These are phyloP conservation scores for Nemapogon koenigi DNA, from an alignment of 2,888 invertebrate genomes.

Conservation along the genomic window DNA sequence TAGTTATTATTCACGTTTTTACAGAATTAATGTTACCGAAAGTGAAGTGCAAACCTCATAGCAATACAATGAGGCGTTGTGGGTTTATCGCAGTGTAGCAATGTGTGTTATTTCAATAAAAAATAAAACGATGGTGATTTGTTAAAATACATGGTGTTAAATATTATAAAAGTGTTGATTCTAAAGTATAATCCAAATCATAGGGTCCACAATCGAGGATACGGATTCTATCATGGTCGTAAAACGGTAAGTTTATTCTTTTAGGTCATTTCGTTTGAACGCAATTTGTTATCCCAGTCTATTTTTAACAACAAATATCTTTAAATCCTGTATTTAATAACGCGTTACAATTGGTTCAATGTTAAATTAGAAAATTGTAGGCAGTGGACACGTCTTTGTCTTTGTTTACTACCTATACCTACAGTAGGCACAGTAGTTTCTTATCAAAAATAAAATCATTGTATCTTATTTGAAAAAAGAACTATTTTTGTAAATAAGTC, in stretches of 20 bases:
- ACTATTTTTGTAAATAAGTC: too few relatives aligned
- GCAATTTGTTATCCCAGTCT: too few relatives aligned
- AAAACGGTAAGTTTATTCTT: slow-evolving; percentile 51
- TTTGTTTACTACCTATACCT: too few relatives aligned
- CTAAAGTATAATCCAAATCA: slow-evolving; percentile 56
- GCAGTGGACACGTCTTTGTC: too few relatives aligned
- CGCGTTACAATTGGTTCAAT: too few relatives aligned
- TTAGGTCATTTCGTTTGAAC: slow-evolving; percentile 4
- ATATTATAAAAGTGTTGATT: slow-evolving; percentile 47
- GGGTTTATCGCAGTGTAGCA: slow-evolving; percentile 57
- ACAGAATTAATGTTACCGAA: slow-evolving; percentile 10
- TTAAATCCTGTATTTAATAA: too few relatives aligned
- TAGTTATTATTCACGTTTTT: not conserved
- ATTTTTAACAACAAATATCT: too few relatives aligned
- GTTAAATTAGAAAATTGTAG: too few relatives aligned
- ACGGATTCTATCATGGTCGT: slow-evolving; percentile 67
- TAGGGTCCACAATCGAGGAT: slow-evolving; percentile 63
- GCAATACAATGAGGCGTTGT: slow-evolving; percentile 48
- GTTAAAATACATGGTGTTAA: slow-evolving; percentile 59
- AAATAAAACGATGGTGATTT: slow-evolving; percentile 54
- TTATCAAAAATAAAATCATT: too few relatives aligned
- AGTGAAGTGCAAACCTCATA: slow-evolving; percentile 48
- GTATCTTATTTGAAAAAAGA: too few relatives aligned
- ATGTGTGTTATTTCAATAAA: slow-evolving; percentile 41
- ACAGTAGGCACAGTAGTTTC: too few relatives aligned